Base-by-base conservation (phyloP, 2,888 invertebrate species). In the Thera obeliscata region DNA sequence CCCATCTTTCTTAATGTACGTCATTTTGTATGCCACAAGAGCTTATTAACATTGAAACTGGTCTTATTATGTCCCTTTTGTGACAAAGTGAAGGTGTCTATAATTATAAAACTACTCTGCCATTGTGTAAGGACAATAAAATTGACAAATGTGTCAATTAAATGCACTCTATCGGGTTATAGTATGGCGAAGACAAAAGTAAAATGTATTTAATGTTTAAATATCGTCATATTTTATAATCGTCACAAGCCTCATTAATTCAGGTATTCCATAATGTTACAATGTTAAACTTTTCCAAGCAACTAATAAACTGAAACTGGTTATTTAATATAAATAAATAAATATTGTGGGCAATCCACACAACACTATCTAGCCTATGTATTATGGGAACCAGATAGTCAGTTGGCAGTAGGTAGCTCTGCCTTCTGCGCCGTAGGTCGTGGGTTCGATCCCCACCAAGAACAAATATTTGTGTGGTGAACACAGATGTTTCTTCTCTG, bases 1-100 rank as follows among this genome's bases (percentile, higher is more conserved):
- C 69, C 66, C 60, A 69, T 69, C 82, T 75, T 78, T 81, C 87
- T 87, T 85, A 83, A 83, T 85, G 85, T 85, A 86, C 87, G 82
- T 89, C 81, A 81, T 86, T 82, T 84, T 81, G 82, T 83, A 79
- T 78, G 77, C 78, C 78, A 79, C 83, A 76, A 77, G 74, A 74
- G 79, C 81, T 84, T 86, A 88, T 87, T 86, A 86, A 84, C 81
- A 81, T 81, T 78, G 73, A 76, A 80, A 79, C 76, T 74, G 71
- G 65, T 74, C 76, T 80, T 79, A 76, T 79, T 82, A 67, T 81
- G 73, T 69, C 61, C 73, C 78, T 80, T 76, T 73, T 73, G 78
- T 78, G 79, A 79, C 77, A 79, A 78, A 82, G 81, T 80, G 78
- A 76, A 77, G 69, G 77, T 81, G 77, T 79, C 68, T 73, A 65